Conservation (phyloP, 2,113 vertebrate species). For the Cyrtonyx montezumae region DNA sequence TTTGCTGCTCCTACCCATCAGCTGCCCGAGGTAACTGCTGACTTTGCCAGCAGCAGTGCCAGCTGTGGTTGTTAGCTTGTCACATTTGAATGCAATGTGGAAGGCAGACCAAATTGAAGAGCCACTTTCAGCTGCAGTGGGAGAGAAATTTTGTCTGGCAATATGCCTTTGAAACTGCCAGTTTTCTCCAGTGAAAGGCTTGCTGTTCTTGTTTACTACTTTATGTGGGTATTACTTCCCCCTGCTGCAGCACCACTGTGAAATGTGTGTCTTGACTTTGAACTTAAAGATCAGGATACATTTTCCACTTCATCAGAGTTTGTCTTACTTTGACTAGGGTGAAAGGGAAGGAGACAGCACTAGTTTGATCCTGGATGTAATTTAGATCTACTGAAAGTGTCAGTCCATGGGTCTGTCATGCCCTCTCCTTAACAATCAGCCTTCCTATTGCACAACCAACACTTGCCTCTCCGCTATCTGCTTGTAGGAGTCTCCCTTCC, state of each 20-base stretch:
- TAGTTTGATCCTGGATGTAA: not conserved
- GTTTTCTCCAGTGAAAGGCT: not conserved
- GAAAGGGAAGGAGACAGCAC: not conserved
- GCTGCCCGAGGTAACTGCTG: slow-evolving; percentile 39
- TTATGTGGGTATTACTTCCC: not conserved
- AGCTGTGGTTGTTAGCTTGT: slow-evolving; percentile 59
- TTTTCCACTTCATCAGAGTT: not conserved
- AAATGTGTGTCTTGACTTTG: not conserved
- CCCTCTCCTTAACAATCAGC: not conserved
- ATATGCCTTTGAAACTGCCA: not conserved
- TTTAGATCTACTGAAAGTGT: not conserved
- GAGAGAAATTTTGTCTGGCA: not conserved
- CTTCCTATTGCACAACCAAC: not conserved
- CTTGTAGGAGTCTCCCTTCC: not conserved
- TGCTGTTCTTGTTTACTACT: not conserved
- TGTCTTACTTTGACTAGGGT: not conserved
- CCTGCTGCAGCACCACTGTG: not conserved
- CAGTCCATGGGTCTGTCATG: not conserved
- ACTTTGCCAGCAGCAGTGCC: slow-evolving; percentile 9
- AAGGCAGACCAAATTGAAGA: not conserved
- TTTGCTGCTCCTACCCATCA: not conserved
- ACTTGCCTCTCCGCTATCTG: not conserved
- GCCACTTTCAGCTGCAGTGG: not conserved
- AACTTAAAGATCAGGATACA: not conserved
- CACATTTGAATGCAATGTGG: not conserved